Evolutionary conservation across 2,888 invertebrate genomes (phyloP).

Genomic region (Plemyria rubiginata): DNA sequence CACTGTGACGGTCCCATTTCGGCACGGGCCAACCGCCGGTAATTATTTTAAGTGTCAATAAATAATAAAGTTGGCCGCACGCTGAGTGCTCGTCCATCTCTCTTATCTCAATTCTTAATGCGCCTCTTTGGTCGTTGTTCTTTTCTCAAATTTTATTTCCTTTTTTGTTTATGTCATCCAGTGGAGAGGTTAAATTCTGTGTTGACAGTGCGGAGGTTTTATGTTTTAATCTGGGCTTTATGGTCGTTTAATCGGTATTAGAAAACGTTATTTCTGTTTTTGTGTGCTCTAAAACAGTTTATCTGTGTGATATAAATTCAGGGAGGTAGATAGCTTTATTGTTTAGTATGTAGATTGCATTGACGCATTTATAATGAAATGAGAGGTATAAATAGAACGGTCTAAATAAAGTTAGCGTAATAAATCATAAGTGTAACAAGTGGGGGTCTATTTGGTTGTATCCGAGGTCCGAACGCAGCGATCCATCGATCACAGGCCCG

Average conservation of each 20-base stretch:
- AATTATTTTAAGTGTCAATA: conserved; percentile 85
- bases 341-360: conserved; percentile 47
- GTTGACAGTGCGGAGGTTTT: conserved; percentile 81
- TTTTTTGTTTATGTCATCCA: conserved; percentile 74
- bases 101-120: conserved; percentile 84
- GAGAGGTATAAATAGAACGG: conserved; percentile 51
- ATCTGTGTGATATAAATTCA: conserved; percentile 65
- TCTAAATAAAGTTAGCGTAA: conserved; percentile 58
- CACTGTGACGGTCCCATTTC: conserved; percentile 53
- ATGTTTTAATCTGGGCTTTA: conserved; percentile 82
- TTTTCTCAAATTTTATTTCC: conserved; percentile 65
- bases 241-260: conserved; percentile 73
- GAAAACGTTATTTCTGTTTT: conserved; percentile 47
- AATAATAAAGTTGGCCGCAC: conserved; percentile 81
- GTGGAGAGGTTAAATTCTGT: conserved; percentile 77
- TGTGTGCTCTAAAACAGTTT: conserved; percentile 51
- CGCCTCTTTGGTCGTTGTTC: conserved; percentile 81
- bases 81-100: conserved; percentile 83
- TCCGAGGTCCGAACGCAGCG: conserved; percentile 53
- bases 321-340: conserved; percentile 57
- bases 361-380: conserved; percentile 53
- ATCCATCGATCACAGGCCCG: conserved; percentile 73
- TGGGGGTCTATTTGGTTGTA: conserved; percentile 63
- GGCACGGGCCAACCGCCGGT: conserved; percentile 81
- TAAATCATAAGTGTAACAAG: conserved; percentile 69